A percentile compares a stretch with the other conserved stretches of the same genome.
These are phyloP conservation scores for Dryadula phaetusa DNA, from an alignment of 2,888 invertebrate genomes.

Conservation along the genomic window DNA sequence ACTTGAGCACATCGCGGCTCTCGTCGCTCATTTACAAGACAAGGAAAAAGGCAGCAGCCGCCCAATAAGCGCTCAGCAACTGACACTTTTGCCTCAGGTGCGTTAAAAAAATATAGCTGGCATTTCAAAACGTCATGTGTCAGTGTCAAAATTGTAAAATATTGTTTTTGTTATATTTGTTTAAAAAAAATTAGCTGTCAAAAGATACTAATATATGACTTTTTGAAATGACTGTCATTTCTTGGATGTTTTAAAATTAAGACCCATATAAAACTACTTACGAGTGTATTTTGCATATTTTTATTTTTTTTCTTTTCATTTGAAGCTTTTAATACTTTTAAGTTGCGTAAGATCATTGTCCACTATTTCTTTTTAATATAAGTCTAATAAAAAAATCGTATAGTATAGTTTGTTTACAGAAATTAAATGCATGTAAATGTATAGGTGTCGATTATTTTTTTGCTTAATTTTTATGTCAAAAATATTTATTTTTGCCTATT, in stretches of 20 bases:
- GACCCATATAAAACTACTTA: neutral
- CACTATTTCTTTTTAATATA: no score
- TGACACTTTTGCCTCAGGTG: slow-evolving; percentile 89
- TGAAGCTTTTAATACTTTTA: slow-evolving; percentile 1
- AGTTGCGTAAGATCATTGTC: neutral
- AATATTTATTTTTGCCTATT: no score
- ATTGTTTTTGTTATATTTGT: no score
- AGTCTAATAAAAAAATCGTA: neutral
- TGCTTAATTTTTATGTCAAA: no score
- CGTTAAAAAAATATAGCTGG: slow-evolving; percentile 17
- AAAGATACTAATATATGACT: neutral
- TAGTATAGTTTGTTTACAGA: neutral
- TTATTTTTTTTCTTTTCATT: neutral
- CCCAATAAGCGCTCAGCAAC: slow-evolving; percentile 82
- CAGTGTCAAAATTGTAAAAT: neutral
- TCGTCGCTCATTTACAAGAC: slow-evolving; percentile 95
- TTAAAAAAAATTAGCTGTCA: neutral
- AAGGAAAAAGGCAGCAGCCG: slow-evolving; percentile 88
- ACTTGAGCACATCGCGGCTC: slow-evolving; percentile 95
- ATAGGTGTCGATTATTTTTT: neutral
- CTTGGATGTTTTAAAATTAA: neutral
- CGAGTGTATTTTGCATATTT: neutral
- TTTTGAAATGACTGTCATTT: neutral
- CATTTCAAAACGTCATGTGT: neutral
- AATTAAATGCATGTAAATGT: neutral